Evolutionary conservation across 1,140 invertebrate genomes (phyloP).

Genomic region (Anoplophora glabripennis): DNA sequence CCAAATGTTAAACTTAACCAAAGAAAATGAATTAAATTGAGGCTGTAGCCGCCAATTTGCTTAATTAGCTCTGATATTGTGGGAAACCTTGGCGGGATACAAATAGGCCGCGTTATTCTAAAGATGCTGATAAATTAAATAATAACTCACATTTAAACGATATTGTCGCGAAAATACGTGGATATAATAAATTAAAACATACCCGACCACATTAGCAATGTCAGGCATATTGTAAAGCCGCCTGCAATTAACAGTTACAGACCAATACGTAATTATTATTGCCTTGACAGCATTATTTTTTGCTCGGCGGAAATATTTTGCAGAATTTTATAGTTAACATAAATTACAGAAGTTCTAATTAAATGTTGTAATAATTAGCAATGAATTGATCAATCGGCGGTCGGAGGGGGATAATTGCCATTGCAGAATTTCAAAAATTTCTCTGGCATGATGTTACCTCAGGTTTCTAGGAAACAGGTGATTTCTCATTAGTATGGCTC

Average conservation of each 20-base stretch:
- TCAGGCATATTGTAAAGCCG: slow-evolving; percentile 3
- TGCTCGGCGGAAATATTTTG: neutral
- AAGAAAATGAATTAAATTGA: no score
- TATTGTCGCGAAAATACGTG: neutral
- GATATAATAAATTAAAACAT: slow-evolving; percentile 7
- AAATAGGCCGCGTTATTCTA: slow-evolving; percentile 2
- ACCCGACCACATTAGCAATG: neutral
- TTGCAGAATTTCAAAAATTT: no score
- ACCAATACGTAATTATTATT: slow-evolving; percentile 4
- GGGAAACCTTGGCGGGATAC: slow-evolving; percentile 3
- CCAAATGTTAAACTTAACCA: no score
- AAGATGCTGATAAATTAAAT: slow-evolving; percentile 10
- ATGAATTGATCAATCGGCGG: no score
- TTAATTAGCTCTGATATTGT: no score
- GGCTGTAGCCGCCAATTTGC: no score
- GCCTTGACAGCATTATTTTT: slow-evolving; percentile 3
- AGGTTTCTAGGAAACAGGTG: no score
- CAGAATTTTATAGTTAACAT: slow-evolving; percentile 6
- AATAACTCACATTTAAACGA: slow-evolving; percentile 13
- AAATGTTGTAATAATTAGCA: neutral
- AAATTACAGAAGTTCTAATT: slow-evolving; percentile 9
- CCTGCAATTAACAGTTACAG: slow-evolving; percentile 3
- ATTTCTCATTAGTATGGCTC: no score
- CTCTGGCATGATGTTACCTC: no score
- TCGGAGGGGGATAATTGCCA: no score